Percentiles rank a stretch among this genome's conserved stretches.
phyloP scores from a whole-genome alignment of 2,888 invertebrate species.

The Conistra vaccinii region DNA sequence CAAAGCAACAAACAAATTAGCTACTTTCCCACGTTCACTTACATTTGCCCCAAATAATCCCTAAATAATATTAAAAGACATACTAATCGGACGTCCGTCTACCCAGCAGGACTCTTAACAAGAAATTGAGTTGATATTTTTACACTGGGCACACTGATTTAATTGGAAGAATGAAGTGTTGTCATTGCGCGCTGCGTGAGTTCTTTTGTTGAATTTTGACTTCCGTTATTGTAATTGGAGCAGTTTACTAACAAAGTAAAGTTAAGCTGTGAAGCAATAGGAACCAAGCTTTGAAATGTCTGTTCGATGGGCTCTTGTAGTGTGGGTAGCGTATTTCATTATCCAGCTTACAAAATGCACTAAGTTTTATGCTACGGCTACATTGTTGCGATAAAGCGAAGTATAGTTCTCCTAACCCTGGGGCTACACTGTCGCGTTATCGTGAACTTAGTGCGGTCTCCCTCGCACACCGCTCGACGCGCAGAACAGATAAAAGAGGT shows the following conservation, averaged over 20 bases:
- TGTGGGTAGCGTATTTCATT: not conserved
- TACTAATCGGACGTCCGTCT: conserved; percentile 78
- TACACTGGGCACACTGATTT: conserved; percentile 64
- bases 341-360: not conserved
- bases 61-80: conserved; percentile 66
- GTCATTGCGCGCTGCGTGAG: conserved; percentile 75
- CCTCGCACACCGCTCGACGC: too few species aligned
- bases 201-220: conserved; percentile 61
- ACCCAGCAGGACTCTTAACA: conserved; percentile 66
- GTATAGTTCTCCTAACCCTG: too few species aligned
- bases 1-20: conserved; percentile 72
- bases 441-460: too few species aligned
- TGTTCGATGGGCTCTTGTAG: not conserved
- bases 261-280: not conserved
- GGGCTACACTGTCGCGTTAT: too few species aligned
- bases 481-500: too few species aligned
- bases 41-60: conserved; percentile 71
- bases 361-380: not conserved
- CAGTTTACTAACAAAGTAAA: conserved; percentile 11
- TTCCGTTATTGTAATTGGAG: conserved; percentile 60
- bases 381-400: too few species aligned
- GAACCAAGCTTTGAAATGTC: not conserved
- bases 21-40: conserved; percentile 78
- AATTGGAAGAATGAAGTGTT: conserved; percentile 76
- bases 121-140: conserved; percentile 64